These are phyloP conservation scores for Entelurus aequoreus DNA, from an alignment of 2,113 vertebrate genomes.

Conservation along the genomic window DNA sequence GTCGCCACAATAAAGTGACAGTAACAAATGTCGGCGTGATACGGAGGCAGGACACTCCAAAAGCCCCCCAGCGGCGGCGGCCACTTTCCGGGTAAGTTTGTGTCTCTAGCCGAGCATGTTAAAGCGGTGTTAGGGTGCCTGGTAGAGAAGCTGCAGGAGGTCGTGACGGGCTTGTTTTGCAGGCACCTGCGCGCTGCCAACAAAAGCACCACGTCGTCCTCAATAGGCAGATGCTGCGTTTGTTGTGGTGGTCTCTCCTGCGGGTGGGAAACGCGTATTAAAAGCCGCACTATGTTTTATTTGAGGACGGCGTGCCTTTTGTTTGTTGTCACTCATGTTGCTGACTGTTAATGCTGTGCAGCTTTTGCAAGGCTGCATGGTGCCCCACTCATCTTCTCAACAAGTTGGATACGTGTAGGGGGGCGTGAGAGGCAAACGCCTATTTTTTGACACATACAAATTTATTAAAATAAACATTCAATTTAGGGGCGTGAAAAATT, in stretches of 20 bases:
- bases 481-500: no score
- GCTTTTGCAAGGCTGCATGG: background rate
- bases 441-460: no score
- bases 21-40: background rate
- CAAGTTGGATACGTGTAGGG: no score
- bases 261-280: background rate
- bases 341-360: background rate
- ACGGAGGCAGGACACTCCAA: background rate
- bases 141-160: constrained; percentile 40
- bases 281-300: background rate
- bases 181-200: constrained; percentile 31
- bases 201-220: background rate
- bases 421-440: no score
- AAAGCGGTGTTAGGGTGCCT: constrained; percentile 16
- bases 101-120: fast-evolving
- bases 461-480: no score
- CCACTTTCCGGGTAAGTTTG: constrained; percentile 25
- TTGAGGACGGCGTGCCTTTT: background rate
- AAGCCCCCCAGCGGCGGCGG: constrained; percentile 18
- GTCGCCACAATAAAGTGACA: constrained; percentile 30
- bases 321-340: background rate
- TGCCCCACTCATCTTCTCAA: no score
- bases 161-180: constrained; percentile 59
- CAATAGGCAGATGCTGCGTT: constrained; percentile 3
- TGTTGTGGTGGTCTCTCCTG: background rate